Conservation (phyloP, 1,140 invertebrate genomes). For the Manduca sexta region DNA sequence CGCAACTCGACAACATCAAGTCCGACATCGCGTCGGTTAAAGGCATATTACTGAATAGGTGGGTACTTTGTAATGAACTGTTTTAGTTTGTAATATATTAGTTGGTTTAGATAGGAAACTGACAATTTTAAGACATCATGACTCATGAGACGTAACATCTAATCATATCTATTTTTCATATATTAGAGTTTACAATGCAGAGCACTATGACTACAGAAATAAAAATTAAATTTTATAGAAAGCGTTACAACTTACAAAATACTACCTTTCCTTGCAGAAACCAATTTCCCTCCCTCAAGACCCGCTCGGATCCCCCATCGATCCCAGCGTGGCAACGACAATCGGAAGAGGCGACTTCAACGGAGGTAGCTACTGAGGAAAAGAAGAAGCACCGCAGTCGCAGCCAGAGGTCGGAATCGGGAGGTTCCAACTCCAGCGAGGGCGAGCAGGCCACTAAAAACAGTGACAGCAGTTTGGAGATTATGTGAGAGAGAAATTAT, state of each 20-base stretch:
- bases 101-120: no score
- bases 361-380: constrained; percentile 33
- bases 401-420: constrained; percentile 67
- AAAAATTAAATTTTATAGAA: no score
- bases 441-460: constrained; percentile 80
- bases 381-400: constrained; percentile 52
- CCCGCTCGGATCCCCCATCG: constrained; percentile 78
- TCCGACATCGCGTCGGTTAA: constrained; percentile 84
- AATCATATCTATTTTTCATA: no score
- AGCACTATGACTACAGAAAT: no score
- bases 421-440: constrained; percentile 76
- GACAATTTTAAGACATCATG: no score
- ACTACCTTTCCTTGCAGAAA: no score
- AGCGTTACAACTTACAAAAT: no score
- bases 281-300: constrained; percentile 79
- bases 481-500: constrained; percentile 71
- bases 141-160: no score
- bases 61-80: no score
- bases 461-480: constrained; percentile 80
- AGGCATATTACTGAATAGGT: constrained; percentile 83
- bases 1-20: constrained; percentile 81
- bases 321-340: constrained; percentile 85
- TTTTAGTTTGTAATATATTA: no score
- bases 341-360: constrained; percentile 59
- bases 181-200: no score